Conservation (phyloP, 2,113 vertebrate species). For the Neotoma lepida region DNA sequence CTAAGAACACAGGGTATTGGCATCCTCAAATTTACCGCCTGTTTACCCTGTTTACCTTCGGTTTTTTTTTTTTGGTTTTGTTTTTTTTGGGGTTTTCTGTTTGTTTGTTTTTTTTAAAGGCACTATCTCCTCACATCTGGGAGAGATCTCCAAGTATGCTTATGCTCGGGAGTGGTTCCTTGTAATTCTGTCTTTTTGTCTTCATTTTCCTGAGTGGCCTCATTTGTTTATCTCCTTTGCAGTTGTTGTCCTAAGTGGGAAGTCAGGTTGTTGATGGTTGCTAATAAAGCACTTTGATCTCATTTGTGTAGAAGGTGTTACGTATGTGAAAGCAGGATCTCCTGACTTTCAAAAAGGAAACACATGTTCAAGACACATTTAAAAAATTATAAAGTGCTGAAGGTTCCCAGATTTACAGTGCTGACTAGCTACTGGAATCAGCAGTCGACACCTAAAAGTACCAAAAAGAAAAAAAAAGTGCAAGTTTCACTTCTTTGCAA, state of each 20-base stretch:
- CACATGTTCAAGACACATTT: constrained; percentile 61
- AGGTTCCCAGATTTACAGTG: constrained; percentile 63
- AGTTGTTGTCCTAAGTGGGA: constrained; percentile 51
- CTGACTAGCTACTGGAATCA: constrained; percentile 74
- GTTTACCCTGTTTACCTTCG: too few species aligned
- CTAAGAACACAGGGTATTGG: background rate
- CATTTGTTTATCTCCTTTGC: constrained; percentile 36
- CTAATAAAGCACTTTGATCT: constrained; percentile 71
- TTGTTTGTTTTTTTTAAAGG: too few species aligned
- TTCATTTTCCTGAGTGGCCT: constrained; percentile 53
- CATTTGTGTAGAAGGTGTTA: constrained; percentile 57
- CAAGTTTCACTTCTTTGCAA: constrained; percentile 64
- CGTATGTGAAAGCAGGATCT: constrained; percentile 43
- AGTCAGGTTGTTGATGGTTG: constrained; percentile 52
- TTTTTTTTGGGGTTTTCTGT: too few species aligned
- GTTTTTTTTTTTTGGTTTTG: too few species aligned
- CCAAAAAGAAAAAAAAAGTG: constrained; percentile 63
- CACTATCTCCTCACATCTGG: background rate
- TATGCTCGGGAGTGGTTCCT: background rate
- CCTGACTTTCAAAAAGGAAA: constrained; percentile 69
- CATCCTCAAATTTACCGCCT: background rate
- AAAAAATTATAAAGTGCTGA: constrained; percentile 63
- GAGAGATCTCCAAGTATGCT: background rate
- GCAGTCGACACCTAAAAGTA: constrained; percentile 69
- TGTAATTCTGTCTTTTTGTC: background rate